Evolutionary conservation across 2,797 vertebrate species (phyloP).

Genomic region (Vultur gryphus): DNA sequence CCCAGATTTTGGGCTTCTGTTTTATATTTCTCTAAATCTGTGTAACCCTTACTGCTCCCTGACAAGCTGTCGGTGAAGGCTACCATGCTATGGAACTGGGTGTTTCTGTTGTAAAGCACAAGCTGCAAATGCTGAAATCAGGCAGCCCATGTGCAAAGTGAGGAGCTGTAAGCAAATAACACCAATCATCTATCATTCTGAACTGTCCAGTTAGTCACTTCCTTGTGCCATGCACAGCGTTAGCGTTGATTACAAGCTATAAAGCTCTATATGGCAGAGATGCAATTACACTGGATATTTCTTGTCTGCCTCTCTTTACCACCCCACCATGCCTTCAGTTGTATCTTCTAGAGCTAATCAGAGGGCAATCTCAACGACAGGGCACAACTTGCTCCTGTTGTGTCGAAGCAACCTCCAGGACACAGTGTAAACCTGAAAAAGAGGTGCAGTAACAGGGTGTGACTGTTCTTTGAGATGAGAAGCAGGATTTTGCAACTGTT

Average conservation of each 20-base stretch:
- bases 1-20: constrained; percentile 10
- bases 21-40: not conserved
- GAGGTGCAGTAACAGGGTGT: not conserved
- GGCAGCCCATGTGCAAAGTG: not conserved
- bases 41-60: not conserved
- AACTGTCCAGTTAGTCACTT: not conserved
- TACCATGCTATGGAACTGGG: not conserved
- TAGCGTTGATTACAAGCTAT: not conserved
- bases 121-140: not conserved
- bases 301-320: not conserved
- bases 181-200: not conserved
- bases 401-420: not conserved
- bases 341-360: not conserved
- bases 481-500: not conserved
- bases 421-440: not conserved
- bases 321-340: not conserved
- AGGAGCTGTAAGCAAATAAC: not conserved
- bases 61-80: not conserved
- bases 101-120: not conserved
- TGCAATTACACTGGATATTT: not conserved
- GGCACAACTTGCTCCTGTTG: not conserved
- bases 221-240: not conserved
- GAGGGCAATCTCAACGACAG: not conserved
- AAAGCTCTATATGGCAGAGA: not conserved
- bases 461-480: not conserved